Percentiles rank a stretch among this genome's conserved stretches.
Evolutionary conservation across 2,113 vertebrate genomes (phyloP).

Genomic region (Pachyramphus minor): DNA sequence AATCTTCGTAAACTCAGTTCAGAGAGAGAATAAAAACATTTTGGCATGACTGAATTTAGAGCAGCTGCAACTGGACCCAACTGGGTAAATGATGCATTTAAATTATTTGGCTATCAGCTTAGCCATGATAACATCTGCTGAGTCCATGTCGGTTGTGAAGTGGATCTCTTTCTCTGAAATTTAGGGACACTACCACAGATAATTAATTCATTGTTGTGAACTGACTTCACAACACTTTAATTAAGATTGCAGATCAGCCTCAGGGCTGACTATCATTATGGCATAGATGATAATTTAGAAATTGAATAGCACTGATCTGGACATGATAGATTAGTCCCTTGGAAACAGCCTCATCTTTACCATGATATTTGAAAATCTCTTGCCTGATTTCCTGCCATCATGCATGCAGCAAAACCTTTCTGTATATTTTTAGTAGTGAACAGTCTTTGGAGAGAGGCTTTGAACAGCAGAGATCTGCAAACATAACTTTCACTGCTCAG

Average conservation of each 20-base stretch:
- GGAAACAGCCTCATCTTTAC: neutral
- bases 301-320: neutral
- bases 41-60: neutral
- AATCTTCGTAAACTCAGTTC: neutral
- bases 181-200: neutral
- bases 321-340: neutral
- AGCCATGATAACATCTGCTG: neutral
- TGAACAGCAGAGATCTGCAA: neutral
- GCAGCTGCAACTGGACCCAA: neutral
- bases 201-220: constrained; percentile 1
- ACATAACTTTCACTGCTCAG: neutral
- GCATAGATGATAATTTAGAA: neutral
- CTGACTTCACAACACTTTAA: constrained; percentile 22
- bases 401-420: neutral
- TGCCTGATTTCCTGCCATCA: neutral
- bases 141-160: neutral
- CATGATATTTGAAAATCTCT: neutral
- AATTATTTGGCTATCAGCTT: neutral
- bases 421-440: neutral
- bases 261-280: neutral
- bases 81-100: neutral
- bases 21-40: neutral
- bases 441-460: neutral
- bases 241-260: constrained; percentile 4
- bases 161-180: neutral